phyloP scores from a whole-genome alignment of 2,113 vertebrate genomes.

The Paradisaea rubra region DNA sequence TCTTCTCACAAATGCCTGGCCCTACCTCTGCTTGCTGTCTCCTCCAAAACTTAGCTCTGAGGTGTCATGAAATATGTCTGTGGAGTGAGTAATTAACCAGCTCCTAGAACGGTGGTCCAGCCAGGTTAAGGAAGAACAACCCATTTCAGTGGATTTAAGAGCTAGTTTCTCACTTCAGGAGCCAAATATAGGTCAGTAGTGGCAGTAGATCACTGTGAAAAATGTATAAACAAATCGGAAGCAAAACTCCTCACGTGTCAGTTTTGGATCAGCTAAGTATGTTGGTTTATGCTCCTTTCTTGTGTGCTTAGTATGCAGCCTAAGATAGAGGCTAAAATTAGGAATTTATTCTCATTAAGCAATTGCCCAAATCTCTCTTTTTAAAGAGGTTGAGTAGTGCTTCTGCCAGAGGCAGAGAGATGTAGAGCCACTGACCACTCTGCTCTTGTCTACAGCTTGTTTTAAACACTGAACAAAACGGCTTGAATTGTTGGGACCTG shows the following conservation, averaged over 20 bases:
- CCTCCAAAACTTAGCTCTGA: not conserved
- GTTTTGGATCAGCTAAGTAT: not conserved
- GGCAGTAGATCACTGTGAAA: not conserved
- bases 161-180: not conserved
- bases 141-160: not conserved
- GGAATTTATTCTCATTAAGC: not conserved
- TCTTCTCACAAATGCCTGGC: not conserved
- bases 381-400: not conserved
- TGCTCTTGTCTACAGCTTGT: slow-evolving; percentile 1
- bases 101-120: not conserved
- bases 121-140: not conserved
- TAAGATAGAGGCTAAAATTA: not conserved
- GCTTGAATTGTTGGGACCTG: not conserved
- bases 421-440: not conserved
- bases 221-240: accelerated
- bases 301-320: not conserved
- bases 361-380: not conserved
- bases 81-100: not conserved
- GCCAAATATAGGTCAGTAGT: not conserved
- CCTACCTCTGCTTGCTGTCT: not conserved
- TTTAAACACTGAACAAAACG: not conserved
- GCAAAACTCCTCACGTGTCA: not conserved
- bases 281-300: not conserved
- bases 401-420: not conserved
- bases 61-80: not conserved